A percentile compares a stretch with the other conserved stretches of the same genome.
Evolutionary conservation across 2,113 vertebrate genomes (phyloP).

Genomic region (Talpa occidentalis): DNA sequence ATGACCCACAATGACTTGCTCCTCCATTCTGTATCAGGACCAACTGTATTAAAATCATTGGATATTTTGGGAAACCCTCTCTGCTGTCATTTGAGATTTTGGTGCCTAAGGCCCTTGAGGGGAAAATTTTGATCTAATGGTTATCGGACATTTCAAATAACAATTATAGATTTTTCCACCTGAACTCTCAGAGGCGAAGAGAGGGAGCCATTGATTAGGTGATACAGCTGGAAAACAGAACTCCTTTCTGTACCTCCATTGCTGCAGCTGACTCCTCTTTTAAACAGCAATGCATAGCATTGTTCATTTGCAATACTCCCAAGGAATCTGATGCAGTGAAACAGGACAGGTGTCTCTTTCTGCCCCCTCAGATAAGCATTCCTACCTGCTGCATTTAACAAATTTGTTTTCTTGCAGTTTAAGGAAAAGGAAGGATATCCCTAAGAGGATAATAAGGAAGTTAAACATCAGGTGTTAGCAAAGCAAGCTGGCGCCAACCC

Average conservation of each 20-base stretch:
- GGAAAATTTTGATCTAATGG: background rate
- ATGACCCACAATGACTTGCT: constrained; percentile 17
- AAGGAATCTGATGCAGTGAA: background rate
- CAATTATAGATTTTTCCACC: background rate
- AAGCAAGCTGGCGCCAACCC: too few species aligned
- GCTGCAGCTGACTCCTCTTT: background rate
- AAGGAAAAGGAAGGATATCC: too few species aligned
- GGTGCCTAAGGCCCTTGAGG: background rate
- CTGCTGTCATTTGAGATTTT: constrained; percentile 49
- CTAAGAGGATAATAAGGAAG: too few species aligned
- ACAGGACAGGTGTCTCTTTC: too few species aligned
- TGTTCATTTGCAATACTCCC: constrained; percentile 22
- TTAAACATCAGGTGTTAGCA: too few species aligned
- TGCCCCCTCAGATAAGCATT: too few species aligned
- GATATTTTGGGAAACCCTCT: constrained; percentile 56
- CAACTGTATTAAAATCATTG: constrained; percentile 11
- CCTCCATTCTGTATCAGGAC: background rate
- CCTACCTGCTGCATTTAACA: too few species aligned
- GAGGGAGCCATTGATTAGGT: background rate
- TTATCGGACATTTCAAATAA: background rate
- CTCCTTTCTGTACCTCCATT: background rate
- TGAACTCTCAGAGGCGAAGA: background rate
- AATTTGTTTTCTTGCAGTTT: too few species aligned
- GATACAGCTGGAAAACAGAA: background rate
- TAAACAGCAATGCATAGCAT: background rate